Evolutionary conservation across 2,888 invertebrate genomes (phyloP).

Genomic region (Standfussiana lucernea): DNA sequence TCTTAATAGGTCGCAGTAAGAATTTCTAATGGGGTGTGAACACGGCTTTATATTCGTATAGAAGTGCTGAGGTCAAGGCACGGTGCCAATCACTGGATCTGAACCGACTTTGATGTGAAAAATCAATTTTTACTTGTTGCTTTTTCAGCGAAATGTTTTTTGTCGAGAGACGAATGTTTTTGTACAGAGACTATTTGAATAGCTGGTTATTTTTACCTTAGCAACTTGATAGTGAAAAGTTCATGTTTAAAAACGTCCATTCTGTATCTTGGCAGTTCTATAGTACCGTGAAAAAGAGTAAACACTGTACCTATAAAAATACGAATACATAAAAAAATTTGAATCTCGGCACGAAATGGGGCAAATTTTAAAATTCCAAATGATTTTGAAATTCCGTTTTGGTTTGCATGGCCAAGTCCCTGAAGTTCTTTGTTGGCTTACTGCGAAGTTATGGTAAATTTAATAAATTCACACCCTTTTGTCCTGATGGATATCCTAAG

Average conservation of each 20-base stretch:
- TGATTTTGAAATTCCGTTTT: constrained; percentile 44
- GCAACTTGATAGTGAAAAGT: neutral
- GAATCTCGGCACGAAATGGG: constrained; percentile 50
- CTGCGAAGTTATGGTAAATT: constrained; percentile 38
- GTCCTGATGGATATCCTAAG: neutral
- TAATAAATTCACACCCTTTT: constrained; percentile 41
- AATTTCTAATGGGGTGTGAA: constrained; percentile 63
- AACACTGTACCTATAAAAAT: constrained; percentile 31
- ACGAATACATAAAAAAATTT: constrained; percentile 43
- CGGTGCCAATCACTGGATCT: neutral
- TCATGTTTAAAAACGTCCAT: neutral
- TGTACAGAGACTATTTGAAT: neutral
- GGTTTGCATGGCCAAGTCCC: constrained; percentile 43
- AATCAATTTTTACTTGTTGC: constrained; percentile 20
- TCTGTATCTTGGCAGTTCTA: constrained; percentile 9
- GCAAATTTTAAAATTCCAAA: constrained; percentile 65
- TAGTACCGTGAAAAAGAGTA: constrained; percentile 24
- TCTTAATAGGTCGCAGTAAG: constrained; percentile 73
- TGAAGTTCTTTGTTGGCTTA: constrained; percentile 47
- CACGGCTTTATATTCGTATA: constrained; percentile 22
- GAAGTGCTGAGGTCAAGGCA: constrained; percentile 17
- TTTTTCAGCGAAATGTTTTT: constrained; percentile 18
- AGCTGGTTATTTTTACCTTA: neutral
- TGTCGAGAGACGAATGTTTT: neutral
- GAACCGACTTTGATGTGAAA: neutral